Evolutionary conservation across 2,797 vertebrate species (phyloP).

Genomic region (Liasis olivaceus): DNA sequence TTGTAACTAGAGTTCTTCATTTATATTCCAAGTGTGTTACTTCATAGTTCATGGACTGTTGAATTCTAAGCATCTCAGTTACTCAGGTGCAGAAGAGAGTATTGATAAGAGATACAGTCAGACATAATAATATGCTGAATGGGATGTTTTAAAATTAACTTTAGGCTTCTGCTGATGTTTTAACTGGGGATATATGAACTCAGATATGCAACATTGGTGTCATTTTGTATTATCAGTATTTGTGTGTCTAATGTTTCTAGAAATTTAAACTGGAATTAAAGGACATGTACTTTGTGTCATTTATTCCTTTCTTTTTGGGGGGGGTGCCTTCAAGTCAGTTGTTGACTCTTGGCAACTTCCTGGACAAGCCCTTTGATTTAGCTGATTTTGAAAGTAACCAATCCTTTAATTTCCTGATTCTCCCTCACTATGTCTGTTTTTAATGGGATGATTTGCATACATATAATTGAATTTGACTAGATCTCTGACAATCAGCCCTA

Average conservation of each 20-base stretch:
- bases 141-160: background rate
- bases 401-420: too few relatives aligned
- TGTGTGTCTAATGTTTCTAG: background rate
- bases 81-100: constrained; percentile 11
- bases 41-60: constrained; percentile 7
- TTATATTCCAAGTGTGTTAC: constrained; percentile 32
- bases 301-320: background rate
- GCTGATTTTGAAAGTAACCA: too few relatives aligned
- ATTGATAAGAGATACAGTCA: background rate
- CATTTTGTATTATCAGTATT: background rate
- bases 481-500: too few relatives aligned
- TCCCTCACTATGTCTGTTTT: too few relatives aligned
- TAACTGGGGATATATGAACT: background rate
- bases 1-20: constrained; percentile 24
- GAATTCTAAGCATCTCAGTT: constrained; percentile 11
- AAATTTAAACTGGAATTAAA: background rate
- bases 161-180: constrained; percentile 8
- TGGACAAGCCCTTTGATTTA: too few relatives aligned
- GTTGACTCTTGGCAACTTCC: too few relatives aligned
- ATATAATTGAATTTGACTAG: too few relatives aligned
- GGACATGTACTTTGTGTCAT: background rate
- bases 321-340: background rate
- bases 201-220: background rate
- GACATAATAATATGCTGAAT: constrained; percentile 1
- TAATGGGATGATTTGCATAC: too few relatives aligned